These are phyloP conservation scores for Podilymbus podiceps DNA, from an alignment of 2,113 vertebrate genomes.

Conservation along the genomic window DNA sequence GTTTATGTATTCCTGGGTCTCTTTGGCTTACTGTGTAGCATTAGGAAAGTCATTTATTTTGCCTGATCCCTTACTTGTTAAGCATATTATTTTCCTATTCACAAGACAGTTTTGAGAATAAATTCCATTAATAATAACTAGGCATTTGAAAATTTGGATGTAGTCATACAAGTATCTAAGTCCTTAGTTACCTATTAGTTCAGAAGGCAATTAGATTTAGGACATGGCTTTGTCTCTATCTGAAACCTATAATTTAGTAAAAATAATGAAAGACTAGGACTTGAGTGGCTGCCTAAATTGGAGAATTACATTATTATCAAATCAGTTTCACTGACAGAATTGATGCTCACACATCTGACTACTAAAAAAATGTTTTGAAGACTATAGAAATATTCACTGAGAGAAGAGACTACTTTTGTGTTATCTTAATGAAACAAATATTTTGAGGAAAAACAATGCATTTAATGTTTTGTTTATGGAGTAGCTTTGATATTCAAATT, in stretches of 20 bases:
- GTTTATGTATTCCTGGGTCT: not conserved
- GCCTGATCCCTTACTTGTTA: not conserved
- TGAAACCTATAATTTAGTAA: not conserved
- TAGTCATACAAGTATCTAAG: not conserved
- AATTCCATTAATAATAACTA: not conserved
- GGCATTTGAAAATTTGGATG: not conserved
- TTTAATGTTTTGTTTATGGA: not conserved
- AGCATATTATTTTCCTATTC: not conserved
- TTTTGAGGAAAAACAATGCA: not conserved
- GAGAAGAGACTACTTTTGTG: not conserved
- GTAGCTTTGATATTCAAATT: not conserved
- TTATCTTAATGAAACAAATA: not conserved
- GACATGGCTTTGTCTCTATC: not conserved
- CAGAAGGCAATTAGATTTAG: not conserved
- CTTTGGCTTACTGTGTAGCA: not conserved
- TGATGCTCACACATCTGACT: not conserved
- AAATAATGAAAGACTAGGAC: not conserved
- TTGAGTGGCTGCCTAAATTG: not conserved
- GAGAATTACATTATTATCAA: not conserved
- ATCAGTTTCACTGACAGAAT: not conserved
- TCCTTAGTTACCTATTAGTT: not conserved
- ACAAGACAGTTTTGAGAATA: not conserved
- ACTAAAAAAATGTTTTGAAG: not conserved
- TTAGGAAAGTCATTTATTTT: not conserved
- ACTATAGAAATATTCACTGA: not conserved